Conservation (phyloP, 2,797 vertebrate genomes). For the Pseudopleuronectes americanus region DNA sequence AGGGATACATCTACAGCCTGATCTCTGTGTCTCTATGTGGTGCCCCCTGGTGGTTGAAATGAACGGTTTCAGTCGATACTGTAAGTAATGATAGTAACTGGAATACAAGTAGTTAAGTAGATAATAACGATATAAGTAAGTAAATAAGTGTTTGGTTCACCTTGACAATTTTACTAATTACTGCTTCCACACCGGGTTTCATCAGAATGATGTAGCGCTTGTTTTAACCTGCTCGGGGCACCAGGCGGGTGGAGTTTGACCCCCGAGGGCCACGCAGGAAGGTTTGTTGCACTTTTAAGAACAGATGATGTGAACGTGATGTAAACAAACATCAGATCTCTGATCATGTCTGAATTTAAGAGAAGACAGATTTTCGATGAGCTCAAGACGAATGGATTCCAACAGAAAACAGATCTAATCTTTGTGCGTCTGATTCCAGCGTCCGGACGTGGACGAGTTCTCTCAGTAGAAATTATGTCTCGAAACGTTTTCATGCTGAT, state of each 20-base stretch:
- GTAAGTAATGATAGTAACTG: slow-evolving; percentile 22
- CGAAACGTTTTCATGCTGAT: too few species aligned
- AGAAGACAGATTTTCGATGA: too few species aligned
- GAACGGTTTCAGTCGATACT: slow-evolving; percentile 28
- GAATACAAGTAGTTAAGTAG: slow-evolving; percentile 52
- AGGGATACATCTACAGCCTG: slow-evolving; percentile 46
- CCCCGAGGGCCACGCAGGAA: too few species aligned
- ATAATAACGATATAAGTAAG: slow-evolving; percentile 15
- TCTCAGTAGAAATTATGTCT: too few species aligned
- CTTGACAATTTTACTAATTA: slow-evolving; percentile 7
- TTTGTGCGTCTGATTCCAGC: too few species aligned
- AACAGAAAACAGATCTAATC: too few species aligned
- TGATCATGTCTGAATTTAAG: background rate
- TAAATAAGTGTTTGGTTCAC: slow-evolving; percentile 48
- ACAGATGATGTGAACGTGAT: too few species aligned
- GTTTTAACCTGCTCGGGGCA: background rate
- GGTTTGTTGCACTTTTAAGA: too few species aligned
- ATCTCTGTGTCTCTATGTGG: slow-evolving; percentile 16
- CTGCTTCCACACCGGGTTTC: slow-evolving; percentile 39
- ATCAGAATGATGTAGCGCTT: background rate
- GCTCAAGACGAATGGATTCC: too few species aligned
- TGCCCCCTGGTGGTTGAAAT: slow-evolving; percentile 18
- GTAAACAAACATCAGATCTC: too few species aligned
- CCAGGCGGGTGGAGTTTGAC: slow-evolving; percentile 9
- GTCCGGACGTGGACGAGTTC: too few species aligned